Base-by-base conservation (phyloP, 2,797 vertebrate genomes). In the Chromis chromis region DNA sequence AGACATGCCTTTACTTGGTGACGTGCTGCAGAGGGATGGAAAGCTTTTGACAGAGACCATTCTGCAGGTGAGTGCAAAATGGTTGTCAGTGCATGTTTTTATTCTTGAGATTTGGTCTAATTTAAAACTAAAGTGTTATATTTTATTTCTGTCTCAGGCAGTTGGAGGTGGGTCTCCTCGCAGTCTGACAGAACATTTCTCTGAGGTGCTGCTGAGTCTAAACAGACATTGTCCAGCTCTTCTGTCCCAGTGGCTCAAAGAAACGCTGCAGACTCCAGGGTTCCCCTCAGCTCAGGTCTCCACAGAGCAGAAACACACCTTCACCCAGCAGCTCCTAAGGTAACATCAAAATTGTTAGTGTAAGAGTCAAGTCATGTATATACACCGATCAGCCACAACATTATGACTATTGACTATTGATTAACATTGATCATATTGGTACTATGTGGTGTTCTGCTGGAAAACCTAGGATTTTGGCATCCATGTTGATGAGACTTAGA, bases 301-400 rank as follows among this genome's bases (percentile, higher is more conserved):
- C 57, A 58, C 92, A 0, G 96, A 97, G 91, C 96, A 99, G 93
- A 99, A 99, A 81, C 96, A 96, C 64, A 95, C 92, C 78, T 99
- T 99, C 91, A 96, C 93, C 72, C 96, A 97, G 90, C 97, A 98
- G 92, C 96, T 99, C 77, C 95, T 99, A 65, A 96, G 97, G 98
- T 99, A 89, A 48, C 33, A 36, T 36, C 33, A 36, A 1, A 5
- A 42, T 14, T 40, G 39, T 40, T 40, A 40, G 9, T 40, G 39
- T 31, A 31, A 31, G 31, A 31, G 31, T 7, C 6, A 31, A 31
- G 31, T 31, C 31, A 40, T 40, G 39, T 40, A 25, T 25, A 25
- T 25, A 25, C 25, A 25, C 25, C 25, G 25, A 25, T 25, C 25
- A 25, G 25, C 25, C 25, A 25, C 25, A 25, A 25, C 25, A 25